Conservation (phyloP, 2,797 vertebrate genomes). For the Threskiornis aethiopicus region DNA sequence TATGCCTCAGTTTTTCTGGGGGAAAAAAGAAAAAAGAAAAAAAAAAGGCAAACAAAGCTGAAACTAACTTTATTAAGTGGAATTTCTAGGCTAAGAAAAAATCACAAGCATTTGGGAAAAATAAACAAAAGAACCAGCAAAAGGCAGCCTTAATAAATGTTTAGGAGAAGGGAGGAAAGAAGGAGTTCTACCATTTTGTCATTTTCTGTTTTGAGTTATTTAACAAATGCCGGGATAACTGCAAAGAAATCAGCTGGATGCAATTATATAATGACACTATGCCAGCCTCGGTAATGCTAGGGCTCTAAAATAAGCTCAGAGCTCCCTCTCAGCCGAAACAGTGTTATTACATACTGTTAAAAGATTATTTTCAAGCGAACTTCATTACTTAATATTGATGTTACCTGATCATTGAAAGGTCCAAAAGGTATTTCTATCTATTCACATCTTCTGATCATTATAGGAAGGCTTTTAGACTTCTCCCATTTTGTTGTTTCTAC, state of each 20-base stretch:
- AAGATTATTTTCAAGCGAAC: neutral
- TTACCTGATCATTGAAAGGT: neutral
- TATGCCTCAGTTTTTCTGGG: neutral
- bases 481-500: neutral
- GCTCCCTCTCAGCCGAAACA: neutral
- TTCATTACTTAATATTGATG: neutral
- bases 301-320: neutral
- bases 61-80: neutral
- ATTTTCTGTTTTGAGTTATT: neutral
- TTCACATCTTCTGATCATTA: neutral
- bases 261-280: neutral
- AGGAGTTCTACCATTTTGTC: neutral
- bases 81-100: neutral
- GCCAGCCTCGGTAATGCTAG: neutral
- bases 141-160: neutral
- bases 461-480: neutral
- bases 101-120: neutral
- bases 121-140: neutral
- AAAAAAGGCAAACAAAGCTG: neutral
- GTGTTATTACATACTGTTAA: neutral
- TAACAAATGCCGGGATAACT: neutral
- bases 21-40: too few species aligned
- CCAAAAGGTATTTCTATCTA: neutral
- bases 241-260: constrained; percentile 9
- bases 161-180: neutral